Evolutionary conservation across 92 coral and sea anemone species (phyloP).

Genomic region (Parazoanthus atlanticus): DNA sequence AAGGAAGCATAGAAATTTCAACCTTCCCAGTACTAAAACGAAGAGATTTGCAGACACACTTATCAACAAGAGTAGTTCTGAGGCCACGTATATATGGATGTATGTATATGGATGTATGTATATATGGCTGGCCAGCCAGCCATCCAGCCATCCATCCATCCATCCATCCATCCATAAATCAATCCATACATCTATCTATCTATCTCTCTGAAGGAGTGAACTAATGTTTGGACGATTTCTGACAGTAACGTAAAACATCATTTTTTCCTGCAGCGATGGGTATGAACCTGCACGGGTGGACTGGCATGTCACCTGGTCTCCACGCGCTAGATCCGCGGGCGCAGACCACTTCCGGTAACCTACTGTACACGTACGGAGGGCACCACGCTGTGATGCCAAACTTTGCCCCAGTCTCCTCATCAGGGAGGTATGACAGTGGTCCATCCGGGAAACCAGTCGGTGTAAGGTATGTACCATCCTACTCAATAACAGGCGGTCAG

Average conservation of each 20-base stretch:
- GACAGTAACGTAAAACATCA: neutral
- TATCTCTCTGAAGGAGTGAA: neutral
- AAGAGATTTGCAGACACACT: too few relatives aligned
- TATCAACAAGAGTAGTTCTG: too few relatives aligned
- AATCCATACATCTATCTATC: too few relatives aligned
- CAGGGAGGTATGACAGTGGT: slow-evolving; percentile 24
- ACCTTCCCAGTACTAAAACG: too few relatives aligned
- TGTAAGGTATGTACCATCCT: slow-evolving; percentile 7
- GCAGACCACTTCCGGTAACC: slow-evolving; percentile 44
- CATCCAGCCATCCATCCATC: too few relatives aligned
- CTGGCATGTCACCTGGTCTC: slow-evolving; percentile 8
- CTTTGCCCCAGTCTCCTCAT: slow-evolving; percentile 27
- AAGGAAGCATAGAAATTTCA: too few relatives aligned
- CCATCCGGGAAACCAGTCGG: slow-evolving; percentile 3
- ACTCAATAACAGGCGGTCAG: too few relatives aligned
- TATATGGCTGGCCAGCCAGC: too few relatives aligned
- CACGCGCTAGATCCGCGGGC: slow-evolving; percentile 74
- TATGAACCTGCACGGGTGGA: slow-evolving; percentile 43
- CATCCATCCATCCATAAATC: too few relatives aligned
- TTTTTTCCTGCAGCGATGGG: slow-evolving; percentile 13
- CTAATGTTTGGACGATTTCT: neutral
- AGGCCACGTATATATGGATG: too few relatives aligned
- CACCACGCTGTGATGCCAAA: slow-evolving; percentile 39
- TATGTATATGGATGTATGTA: too few relatives aligned
- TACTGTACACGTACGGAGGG: slow-evolving; percentile 65